Percentiles rank a stretch among this genome's conserved stretches.
These are phyloP conservation scores for Pollenia griseotomentosa DNA, from an alignment of 2,888 invertebrate species.

Conservation along the genomic window DNA sequence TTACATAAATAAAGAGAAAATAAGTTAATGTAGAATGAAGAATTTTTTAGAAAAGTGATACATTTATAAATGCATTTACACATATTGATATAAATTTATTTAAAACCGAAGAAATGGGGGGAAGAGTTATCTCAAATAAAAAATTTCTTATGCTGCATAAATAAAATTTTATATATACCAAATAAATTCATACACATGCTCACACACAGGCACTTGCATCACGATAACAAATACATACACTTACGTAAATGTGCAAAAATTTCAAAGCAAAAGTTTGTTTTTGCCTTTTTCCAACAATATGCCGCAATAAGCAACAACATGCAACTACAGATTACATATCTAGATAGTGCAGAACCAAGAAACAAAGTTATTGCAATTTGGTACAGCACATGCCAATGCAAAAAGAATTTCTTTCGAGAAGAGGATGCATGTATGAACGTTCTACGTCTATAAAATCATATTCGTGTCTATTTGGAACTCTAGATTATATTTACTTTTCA, in stretches of 20 bases:
- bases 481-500: conserved; percentile 1
- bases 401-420: not conserved
- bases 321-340: not conserved
- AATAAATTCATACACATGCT: not conserved
- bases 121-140: too few relatives aligned
- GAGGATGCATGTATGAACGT: not conserved
- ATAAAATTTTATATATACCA: conserved; percentile 14
- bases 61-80: not conserved
- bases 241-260: not conserved
- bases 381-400: not conserved
- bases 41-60: not conserved
- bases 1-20: not conserved
- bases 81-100: conserved; percentile 1
- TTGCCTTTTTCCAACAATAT: not conserved
- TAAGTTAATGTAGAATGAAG: not conserved
- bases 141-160: not conserved
- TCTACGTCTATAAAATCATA: not conserved
- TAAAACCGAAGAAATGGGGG: not conserved
- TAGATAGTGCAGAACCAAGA: not conserved
- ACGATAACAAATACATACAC: not conserved
- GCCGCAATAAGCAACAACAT: not conserved
- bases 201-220: not conserved
- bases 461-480: not conserved
- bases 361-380: not conserved
- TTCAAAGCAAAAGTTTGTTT: conserved; percentile 7